phyloP scores from a whole-genome alignment of 92 coral and sea anemone genomes.

The Actinernus sp. region DNA sequence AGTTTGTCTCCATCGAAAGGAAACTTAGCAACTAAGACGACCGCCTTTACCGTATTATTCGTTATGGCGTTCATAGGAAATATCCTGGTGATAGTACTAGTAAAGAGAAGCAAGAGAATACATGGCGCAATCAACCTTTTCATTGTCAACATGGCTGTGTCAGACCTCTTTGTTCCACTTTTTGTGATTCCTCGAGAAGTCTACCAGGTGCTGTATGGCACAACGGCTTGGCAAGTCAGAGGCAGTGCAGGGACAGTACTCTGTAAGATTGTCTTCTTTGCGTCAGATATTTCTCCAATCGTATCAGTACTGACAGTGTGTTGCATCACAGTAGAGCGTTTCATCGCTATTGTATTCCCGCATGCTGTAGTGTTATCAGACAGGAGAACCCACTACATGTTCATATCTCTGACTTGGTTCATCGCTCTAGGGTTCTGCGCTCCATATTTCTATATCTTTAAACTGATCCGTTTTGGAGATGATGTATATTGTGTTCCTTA shows the following conservation, averaged over 20 bases:
- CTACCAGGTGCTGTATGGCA: conserved; percentile 8
- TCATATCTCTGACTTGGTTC: conserved; percentile 19
- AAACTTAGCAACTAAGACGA: conserved; percentile 4
- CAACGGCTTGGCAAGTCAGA: conserved; percentile 14
- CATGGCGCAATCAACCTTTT: conserved; percentile 25
- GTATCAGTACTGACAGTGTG: conserved; percentile 22
- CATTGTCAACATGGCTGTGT: conserved; percentile 36
- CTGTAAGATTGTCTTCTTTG: conserved; percentile 17
- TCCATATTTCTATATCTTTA: conserved; percentile 10
- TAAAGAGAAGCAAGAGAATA: background rate
- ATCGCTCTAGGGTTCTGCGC: conserved; percentile 28
- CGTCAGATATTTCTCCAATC: conserved; percentile 27
- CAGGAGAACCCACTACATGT: conserved; percentile 1
- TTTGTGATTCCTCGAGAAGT: conserved; percentile 11
- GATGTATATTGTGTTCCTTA: background rate
- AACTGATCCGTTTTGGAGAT: background rate
- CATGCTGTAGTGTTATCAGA: background rate
- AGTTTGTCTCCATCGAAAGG: no score
- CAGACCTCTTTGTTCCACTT: conserved; percentile 31
- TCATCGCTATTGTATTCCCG: conserved; percentile 21
- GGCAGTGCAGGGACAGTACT: conserved; percentile 22
- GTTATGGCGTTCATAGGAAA: conserved; percentile 23
- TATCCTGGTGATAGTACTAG: conserved; percentile 15
- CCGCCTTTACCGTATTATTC: background rate
- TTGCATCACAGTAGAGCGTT: conserved; percentile 25